Conservation (phyloP, 2,113 vertebrate genomes). For the Chaenogobius annularis region DNA sequence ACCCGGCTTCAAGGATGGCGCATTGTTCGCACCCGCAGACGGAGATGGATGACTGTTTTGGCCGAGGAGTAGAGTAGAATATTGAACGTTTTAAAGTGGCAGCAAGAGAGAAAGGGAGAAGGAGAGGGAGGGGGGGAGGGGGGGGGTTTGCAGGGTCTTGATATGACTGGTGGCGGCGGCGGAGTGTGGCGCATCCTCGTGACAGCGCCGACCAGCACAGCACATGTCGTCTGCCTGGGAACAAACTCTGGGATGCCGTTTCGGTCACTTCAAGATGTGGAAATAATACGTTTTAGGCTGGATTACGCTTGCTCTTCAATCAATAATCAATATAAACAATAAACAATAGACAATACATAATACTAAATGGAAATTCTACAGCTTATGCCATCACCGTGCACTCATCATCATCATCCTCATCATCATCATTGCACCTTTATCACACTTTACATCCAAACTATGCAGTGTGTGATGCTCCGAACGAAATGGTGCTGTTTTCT, state of each 20-base stretch:
- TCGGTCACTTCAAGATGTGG: not conserved
- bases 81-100: constrained; percentile 64
- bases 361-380: too few species aligned
- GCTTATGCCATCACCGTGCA: too few species aligned
- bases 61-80: constrained; percentile 47
- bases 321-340: too few species aligned
- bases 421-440: too few species aligned
- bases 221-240: constrained; percentile 58
- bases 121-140: not conserved
- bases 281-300: not conserved
- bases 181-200: constrained; percentile 60
- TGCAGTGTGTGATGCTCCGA: too few species aligned
- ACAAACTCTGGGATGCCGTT: constrained; percentile 61
- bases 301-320: not conserved
- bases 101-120: constrained; percentile 41
- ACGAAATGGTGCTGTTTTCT: too few species aligned
- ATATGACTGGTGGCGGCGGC: constrained; percentile 23
- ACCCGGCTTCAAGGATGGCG: constrained; percentile 55
- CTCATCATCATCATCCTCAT: too few species aligned
- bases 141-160: not conserved
- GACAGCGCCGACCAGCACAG: constrained; percentile 51
- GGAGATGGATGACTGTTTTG: constrained; percentile 63
- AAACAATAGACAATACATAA: not conserved
- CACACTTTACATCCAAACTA: too few species aligned
- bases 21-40: constrained; percentile 63